phyloP scores from a whole-genome alignment of 2,797 vertebrate genomes.

The Octomys mimax region DNA sequence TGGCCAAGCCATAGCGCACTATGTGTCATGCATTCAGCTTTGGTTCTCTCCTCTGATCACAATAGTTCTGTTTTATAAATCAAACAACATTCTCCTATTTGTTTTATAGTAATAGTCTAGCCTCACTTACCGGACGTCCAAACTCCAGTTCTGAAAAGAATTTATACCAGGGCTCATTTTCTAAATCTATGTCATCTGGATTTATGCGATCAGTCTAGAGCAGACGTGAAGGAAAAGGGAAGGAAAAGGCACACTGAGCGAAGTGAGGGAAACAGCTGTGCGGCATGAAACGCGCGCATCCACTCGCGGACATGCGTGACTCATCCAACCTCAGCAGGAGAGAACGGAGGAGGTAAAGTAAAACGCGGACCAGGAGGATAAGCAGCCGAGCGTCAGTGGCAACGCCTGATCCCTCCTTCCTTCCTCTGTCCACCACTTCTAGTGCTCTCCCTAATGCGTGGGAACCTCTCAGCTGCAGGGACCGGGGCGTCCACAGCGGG shows the following conservation, averaged over 20 bases:
- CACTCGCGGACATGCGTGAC: slow-evolving; percentile 52
- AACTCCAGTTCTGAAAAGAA: slow-evolving; percentile 99
- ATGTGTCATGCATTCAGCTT: background rate
- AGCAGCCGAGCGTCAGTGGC: slow-evolving; percentile 65
- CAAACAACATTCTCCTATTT: slow-evolving; percentile 82
- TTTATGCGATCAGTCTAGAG: slow-evolving; percentile 96
- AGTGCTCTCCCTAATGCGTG: background rate
- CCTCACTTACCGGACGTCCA: slow-evolving; percentile 99
- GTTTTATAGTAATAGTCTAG: slow-evolving; percentile 85
- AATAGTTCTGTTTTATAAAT: slow-evolving; percentile 66
- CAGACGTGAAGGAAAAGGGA: slow-evolving; percentile 91
- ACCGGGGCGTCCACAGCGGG: background rate
- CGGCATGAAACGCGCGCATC: slow-evolving; percentile 67
- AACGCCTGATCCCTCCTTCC: background rate
- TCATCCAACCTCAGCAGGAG: slow-evolving; percentile 49
- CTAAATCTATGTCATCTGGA: slow-evolving; percentile 99
- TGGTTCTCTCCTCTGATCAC: slow-evolving; percentile 5
- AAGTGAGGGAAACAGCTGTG: slow-evolving; percentile 86
- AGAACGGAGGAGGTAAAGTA: slow-evolving; percentile 44
- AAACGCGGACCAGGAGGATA: slow-evolving; percentile 59
- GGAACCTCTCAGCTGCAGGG: background rate
- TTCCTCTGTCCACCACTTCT: background rate
- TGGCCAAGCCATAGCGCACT: background rate
- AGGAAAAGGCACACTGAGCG: slow-evolving; percentile 91
- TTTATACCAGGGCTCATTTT: slow-evolving; percentile 99